These are phyloP conservation scores for Zaprionus taronus DNA, from an alignment of 1,140 invertebrate species.

Conservation along the genomic window DNA sequence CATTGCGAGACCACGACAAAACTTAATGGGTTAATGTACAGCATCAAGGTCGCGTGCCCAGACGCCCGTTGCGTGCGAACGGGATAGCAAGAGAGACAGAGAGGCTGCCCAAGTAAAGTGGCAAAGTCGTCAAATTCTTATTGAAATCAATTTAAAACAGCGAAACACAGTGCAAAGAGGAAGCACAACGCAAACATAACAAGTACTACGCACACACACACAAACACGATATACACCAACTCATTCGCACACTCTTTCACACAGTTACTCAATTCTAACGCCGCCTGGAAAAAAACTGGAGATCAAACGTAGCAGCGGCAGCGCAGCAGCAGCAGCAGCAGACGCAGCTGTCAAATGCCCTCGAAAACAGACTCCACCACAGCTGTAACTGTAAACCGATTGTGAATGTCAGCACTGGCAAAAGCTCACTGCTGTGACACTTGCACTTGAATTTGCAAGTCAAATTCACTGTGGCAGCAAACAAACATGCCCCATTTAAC, in stretches of 20 bases:
- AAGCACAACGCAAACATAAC: constrained; percentile 60
- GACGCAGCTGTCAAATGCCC: constrained; percentile 18
- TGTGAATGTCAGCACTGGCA: neutral
- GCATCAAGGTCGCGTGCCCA: constrained; percentile 73
- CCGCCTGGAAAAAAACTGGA: constrained; percentile 12
- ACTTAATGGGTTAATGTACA: constrained; percentile 82
- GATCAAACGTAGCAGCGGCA: constrained; percentile 10
- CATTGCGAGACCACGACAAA: constrained; percentile 47
- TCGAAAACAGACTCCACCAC: constrained; percentile 3
- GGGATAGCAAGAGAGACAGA: constrained; percentile 2
- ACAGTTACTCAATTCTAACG: constrained; percentile 23
- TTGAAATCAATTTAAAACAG: constrained; percentile 77
- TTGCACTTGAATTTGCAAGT: neutral
- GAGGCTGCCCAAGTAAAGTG: constrained; percentile 41
- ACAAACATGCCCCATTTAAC: constrained; percentile 2
- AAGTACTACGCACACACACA: constrained; percentile 42
- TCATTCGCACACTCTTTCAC: neutral
- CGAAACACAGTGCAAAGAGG: constrained; percentile 50
- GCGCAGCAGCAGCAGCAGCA: neutral
- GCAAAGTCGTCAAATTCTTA: constrained; percentile 67
- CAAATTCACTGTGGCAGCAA: neutral
- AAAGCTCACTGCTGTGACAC: neutral
- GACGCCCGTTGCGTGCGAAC: constrained; percentile 38
- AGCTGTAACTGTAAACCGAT: neutral
- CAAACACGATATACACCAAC: constrained; percentile 1